Base-by-base conservation (phyloP, 2,113 vertebrate genomes). In the Garra rufa region DNA sequence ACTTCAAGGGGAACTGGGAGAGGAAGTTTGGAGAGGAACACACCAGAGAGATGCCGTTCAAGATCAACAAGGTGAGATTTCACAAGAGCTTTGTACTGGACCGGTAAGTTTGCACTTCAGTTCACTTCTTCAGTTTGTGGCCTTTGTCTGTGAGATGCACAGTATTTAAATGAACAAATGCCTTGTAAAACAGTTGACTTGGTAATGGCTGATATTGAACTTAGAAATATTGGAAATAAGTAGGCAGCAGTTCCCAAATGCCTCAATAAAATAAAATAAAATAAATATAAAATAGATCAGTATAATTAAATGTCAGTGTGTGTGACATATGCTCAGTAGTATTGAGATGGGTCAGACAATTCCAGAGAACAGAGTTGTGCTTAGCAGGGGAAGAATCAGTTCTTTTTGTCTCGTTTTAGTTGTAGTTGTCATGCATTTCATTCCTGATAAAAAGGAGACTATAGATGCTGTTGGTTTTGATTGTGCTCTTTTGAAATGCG, bases 1-100 rank as follows among this genome's bases (percentile, higher is more conserved):
- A 99, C 91, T 99, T 99, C 89, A 99, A 98, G 90, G 97, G 96
- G 0, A 93, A 86, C 61, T 99, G 98, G 98, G 90, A 94, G 84
- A 92, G 93, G 34, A 90, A 94, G 87, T 99, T 99, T 83, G 0
- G 85, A 6, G 87, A 91, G 84, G 26, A 14, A 0, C 0, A 41
- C 14, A 99, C 98, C 6, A 28, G 0, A 0, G 92, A 97, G 11
- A 34, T 74, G n/a, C 84, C 86, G 0, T 99, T 99, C 90, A 86
- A 73, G 19, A 10, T 93, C 19, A 93, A 84, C 89, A 92, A 92
- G 92, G 94, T 94, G 26, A 52, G 75, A n/a, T 21, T n/a, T 57
- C 52, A 57, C 52, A n/a, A n/a, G 21, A 21, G 9, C 52, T 34
- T 34, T 34, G 3, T 34, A 34, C 34, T 2, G 34, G 34, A 34